Conservation (phyloP, 2,888 invertebrate species). For the Drosophila suboccidentalis region DNA sequence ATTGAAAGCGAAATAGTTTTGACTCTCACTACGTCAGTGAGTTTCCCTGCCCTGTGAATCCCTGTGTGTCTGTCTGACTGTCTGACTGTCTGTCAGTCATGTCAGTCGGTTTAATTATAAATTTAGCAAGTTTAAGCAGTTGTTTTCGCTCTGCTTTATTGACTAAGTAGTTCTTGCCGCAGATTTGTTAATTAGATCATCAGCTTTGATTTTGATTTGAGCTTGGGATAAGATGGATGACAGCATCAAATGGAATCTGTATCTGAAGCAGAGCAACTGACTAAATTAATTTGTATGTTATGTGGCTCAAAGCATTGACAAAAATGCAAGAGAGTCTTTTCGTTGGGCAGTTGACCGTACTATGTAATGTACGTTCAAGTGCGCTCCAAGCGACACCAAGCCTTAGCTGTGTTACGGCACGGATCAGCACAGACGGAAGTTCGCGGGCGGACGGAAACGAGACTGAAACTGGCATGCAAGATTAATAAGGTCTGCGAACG, state of each 20-base stretch:
- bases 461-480: too few species aligned
- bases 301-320: too few species aligned
- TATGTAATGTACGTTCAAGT: too few species aligned
- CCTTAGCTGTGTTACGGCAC: too few species aligned
- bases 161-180: conserved; percentile 9
- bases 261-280: neutral
- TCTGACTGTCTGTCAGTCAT: neutral
- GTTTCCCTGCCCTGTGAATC: neutral
- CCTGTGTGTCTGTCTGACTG: neutral
- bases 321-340: neutral
- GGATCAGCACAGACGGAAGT: too few species aligned
- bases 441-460: too few species aligned
- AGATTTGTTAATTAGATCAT: conserved; percentile 32
- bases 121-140: conserved; percentile 24
- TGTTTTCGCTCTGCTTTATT: neutral
- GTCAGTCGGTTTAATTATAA: conserved; percentile 23
- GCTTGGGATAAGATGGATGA: conserved; percentile 9
- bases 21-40: conserved; percentile 16
- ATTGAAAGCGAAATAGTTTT: conserved; percentile 62
- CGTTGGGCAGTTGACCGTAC: too few species aligned
- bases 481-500: too few species aligned
- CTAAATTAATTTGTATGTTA: neutral
- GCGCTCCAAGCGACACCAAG: too few species aligned
- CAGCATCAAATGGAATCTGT: conserved; percentile 1
- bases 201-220: conserved; percentile 3